phyloP scores from a whole-genome alignment of 2,797 vertebrate species.

The Macropodus opercularis region DNA sequence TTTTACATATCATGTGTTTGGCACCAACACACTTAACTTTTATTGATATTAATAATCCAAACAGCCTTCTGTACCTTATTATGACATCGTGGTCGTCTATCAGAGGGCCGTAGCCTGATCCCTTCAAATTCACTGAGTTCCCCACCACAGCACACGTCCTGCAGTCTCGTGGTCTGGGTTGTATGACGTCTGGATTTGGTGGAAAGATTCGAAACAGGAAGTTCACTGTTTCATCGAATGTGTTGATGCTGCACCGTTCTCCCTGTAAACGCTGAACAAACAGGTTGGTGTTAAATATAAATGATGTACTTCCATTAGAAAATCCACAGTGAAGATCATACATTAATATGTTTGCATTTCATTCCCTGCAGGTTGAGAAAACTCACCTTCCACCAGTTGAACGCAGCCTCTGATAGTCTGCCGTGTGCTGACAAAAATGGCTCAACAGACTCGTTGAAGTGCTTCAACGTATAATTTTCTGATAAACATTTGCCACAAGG shows the following conservation, averaged over 20 bases:
- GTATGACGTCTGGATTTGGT: rapidly evolving
- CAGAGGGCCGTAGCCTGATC: constrained; percentile 38
- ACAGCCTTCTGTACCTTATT: constrained; percentile 53
- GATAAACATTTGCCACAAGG: constrained; percentile 2
- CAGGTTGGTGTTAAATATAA: neutral
- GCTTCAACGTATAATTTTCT: neutral
- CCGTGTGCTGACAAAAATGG: constrained; percentile 8
- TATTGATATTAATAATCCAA: too few relatives aligned
- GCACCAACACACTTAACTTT: too few relatives aligned
- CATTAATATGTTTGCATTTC: too few relatives aligned
- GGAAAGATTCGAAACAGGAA: constrained; percentile 35
- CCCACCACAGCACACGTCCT: constrained; percentile 63
- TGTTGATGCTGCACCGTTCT: neutral
- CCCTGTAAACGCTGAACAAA: neutral
- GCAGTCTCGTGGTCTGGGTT: constrained; percentile 2
- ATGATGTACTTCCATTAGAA: too few relatives aligned
- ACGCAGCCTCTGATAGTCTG: constrained; percentile 1
- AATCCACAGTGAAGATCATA: too few relatives aligned
- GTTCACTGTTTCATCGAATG: neutral
- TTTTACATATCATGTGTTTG: too few relatives aligned
- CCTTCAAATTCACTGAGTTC: constrained; percentile 55
- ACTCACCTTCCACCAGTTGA: constrained; percentile 53
- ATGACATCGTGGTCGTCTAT: constrained; percentile 49
- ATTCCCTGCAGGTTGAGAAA: neutral
- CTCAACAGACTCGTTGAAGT: neutral